A percentile compares a stretch with the other conserved stretches of the same genome.
These are phyloP conservation scores for Eptesicus fuscus DNA, from an alignment of 2,113 vertebrate species.

Conservation along the genomic window DNA sequence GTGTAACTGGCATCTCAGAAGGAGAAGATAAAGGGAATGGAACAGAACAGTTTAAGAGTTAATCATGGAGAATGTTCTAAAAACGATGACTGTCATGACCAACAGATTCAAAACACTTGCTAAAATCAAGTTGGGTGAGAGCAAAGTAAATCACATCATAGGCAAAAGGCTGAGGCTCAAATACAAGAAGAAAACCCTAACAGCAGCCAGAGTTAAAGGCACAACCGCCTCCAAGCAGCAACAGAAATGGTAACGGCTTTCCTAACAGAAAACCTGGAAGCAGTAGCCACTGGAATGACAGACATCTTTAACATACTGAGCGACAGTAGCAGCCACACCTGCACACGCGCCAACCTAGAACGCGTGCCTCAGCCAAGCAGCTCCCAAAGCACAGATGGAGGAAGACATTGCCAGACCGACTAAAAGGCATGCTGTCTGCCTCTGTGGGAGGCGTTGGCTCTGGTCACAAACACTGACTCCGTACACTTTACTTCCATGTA, in stretches of 20 bases:
- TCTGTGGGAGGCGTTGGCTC: too few species aligned
- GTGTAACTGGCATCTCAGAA: neutral
- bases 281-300: neutral
- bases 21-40: neutral
- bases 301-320: neutral
- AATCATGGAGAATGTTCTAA: neutral
- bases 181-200: neutral
- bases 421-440: too few species aligned
- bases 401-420: neutral
- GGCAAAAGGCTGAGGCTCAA: neutral
- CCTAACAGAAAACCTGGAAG: neutral
- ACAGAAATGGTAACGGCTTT: neutral
- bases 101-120: neutral
- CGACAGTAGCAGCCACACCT: neutral
- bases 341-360: neutral
- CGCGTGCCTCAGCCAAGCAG: neutral
- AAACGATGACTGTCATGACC: neutral
- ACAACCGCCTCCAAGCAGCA: neutral
- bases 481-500: too few species aligned
- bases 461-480: too few species aligned
- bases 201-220: neutral
- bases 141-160: neutral
- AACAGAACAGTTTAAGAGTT: neutral
- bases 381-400: neutral
- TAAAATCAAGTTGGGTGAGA: too few species aligned